These are phyloP conservation scores for Cladorhizidae sp. DNA, from an alignment of 37 sponge, comb jelly and placozoan genomes.

Conservation along the genomic window DNA sequence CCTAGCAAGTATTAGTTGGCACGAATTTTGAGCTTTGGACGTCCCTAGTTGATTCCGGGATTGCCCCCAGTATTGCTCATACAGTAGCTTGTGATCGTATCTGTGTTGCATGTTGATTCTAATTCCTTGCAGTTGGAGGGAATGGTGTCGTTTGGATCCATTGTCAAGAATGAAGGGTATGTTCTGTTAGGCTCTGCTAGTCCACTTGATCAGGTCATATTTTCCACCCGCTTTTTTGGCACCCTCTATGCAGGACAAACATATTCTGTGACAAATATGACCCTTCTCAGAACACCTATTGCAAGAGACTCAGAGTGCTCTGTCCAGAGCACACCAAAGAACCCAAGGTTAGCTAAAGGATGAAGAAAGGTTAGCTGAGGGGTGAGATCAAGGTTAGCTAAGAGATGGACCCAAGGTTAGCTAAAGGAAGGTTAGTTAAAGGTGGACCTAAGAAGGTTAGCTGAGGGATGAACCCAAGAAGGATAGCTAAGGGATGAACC, in stretches of 20 bases:
- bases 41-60: too few species aligned
- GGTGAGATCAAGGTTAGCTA: not conserved
- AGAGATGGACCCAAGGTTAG: not conserved
- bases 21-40: too few species aligned
- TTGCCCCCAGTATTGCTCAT: too few species aligned
- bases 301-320: conserved; percentile 86
- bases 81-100: too few species aligned
- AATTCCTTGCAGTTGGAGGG: conserved; percentile 82
- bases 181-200: too few species aligned
- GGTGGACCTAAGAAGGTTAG: too few species aligned
- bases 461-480: too few species aligned
- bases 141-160: conserved; percentile 75
- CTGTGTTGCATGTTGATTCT: too few species aligned
- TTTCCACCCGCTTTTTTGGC: not conserved
- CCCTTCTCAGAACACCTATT: conserved; percentile 83
- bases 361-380: not conserved
- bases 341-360: conserved; percentile 73
- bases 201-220: too few species aligned
- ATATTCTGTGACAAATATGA: conserved; percentile 96
- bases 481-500: too few species aligned
- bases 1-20: too few species aligned
- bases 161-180: conserved; percentile 82
- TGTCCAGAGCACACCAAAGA: conserved; percentile 98
- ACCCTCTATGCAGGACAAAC: conserved; percentile 43
- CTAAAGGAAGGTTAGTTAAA: too few species aligned